Conservation (phyloP, 2,797 vertebrate species). For the Pitangus sulphuratus region DNA sequence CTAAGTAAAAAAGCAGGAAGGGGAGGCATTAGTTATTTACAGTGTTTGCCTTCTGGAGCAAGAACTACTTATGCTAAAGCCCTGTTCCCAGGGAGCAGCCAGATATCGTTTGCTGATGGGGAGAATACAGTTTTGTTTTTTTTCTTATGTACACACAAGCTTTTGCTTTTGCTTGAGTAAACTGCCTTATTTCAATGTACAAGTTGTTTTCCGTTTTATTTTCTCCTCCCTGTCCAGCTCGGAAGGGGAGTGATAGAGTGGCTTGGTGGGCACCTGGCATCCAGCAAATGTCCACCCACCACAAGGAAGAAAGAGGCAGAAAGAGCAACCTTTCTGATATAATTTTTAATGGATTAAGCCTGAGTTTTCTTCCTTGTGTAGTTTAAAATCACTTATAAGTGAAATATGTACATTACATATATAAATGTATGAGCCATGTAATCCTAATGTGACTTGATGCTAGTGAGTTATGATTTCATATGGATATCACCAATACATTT, state of each 20-base stretch:
- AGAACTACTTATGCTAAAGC: neutral
- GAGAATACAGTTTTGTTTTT: neutral
- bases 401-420: neutral
- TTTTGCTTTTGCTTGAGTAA: neutral
- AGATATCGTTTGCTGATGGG: neutral
- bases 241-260: neutral
- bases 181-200: neutral
- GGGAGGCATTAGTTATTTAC: neutral
- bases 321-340: neutral
- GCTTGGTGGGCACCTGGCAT: neutral
- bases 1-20: neutral
- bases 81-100: neutral
- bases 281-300: neutral
- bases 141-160: rapidly evolving
- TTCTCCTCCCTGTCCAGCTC: neutral
- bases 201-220: neutral
- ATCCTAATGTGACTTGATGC: neutral
- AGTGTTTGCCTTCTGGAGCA: neutral
- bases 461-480: neutral
- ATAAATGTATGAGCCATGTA: neutral
- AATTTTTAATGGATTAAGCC: neutral
- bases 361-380: neutral
- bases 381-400: neutral
- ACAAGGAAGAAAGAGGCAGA: neutral
- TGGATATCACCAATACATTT: neutral